Percentiles rank a stretch among this genome's conserved stretches.
phyloP scores from a whole-genome alignment of 2,113 vertebrate species.

The Hyla sarda region DNA sequence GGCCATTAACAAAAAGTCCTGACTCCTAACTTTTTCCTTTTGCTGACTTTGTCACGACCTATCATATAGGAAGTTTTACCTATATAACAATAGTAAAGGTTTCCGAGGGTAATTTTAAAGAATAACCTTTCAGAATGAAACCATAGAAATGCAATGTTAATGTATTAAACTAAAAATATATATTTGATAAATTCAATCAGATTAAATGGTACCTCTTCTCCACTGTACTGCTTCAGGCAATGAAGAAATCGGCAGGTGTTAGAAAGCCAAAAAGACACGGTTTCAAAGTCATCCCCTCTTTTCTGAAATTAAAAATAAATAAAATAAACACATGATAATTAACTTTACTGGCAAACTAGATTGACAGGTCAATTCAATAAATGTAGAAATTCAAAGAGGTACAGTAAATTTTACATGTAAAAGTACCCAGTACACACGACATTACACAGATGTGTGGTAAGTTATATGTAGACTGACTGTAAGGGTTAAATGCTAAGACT shows the following conservation, averaged over 20 bases:
- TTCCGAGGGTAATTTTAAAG: too few relatives aligned
- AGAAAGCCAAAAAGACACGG: constrained; percentile 95
- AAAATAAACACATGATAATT: neutral
- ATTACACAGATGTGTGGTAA: neutral
- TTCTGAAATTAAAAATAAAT: constrained; percentile 78
- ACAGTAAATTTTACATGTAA: too few relatives aligned
- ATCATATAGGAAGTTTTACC: too few relatives aligned
- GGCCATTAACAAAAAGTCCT: too few relatives aligned
- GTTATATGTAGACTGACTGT: too few relatives aligned
- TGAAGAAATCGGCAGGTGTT: constrained; percentile 98
- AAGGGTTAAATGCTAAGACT: constrained; percentile 29
- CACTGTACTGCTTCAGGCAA: constrained; percentile 98
- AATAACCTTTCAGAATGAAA: too few relatives aligned
- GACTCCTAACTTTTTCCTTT: too few relatives aligned
- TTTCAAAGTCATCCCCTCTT: constrained; percentile 97
- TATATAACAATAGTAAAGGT: too few relatives aligned
- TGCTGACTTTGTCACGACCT: too few relatives aligned
- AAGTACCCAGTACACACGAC: too few relatives aligned
- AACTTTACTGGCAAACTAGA: neutral
- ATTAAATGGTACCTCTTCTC: constrained; percentile 85
- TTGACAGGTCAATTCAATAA: neutral
- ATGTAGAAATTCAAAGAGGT: neutral
- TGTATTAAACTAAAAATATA: too few relatives aligned
- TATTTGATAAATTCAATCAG: neutral
- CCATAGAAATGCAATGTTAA: too few relatives aligned